A percentile compares a stretch with the other conserved stretches of the same genome.
Evolutionary conservation across 2,888 invertebrate genomes (phyloP).

Genomic region (Luffia ferchaultella): DNA sequence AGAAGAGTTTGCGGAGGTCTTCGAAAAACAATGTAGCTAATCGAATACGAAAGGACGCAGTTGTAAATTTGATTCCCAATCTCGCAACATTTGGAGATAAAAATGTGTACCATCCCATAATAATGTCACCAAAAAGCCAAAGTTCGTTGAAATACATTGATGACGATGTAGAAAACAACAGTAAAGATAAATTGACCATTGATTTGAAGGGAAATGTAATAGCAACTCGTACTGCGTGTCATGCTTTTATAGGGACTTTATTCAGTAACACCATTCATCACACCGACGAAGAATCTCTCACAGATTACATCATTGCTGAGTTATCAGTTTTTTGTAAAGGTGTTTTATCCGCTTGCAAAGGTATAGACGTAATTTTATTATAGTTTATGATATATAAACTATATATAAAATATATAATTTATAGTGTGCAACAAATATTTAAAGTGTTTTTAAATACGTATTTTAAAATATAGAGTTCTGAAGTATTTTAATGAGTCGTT

Average conservation of each 20-base stretch:
- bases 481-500: too few species aligned
- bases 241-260: slow-evolving; percentile 48
- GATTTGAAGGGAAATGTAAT: slow-evolving; percentile 51
- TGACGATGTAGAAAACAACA: not conserved
- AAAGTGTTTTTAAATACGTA: too few species aligned
- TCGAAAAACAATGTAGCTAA: not conserved
- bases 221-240: slow-evolving; percentile 41
- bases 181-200: slow-evolving; percentile 23
- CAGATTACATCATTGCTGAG: slow-evolving; percentile 45
- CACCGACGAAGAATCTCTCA: slow-evolving; percentile 28
- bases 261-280: slow-evolving; percentile 37
- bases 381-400: slow-evolving; percentile 21
- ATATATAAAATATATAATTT: not conserved
- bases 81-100: not conserved
- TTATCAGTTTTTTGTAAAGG: slow-evolving; percentile 52
- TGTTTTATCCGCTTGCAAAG: slow-evolving; percentile 42
- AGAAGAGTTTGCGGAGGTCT: not conserved
- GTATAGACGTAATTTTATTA: slow-evolving; percentile 47
- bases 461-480: too few species aligned
- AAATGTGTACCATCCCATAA: not conserved
- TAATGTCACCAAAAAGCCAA: not conserved
- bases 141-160: not conserved
- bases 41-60: not conserved
- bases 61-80: not conserved
- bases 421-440: too few species aligned